Percentiles rank a stretch among this genome's conserved stretches.
Evolutionary conservation across 2,797 vertebrate genomes (phyloP).

Genomic region (Gymnoscopelus braueri): DNA sequence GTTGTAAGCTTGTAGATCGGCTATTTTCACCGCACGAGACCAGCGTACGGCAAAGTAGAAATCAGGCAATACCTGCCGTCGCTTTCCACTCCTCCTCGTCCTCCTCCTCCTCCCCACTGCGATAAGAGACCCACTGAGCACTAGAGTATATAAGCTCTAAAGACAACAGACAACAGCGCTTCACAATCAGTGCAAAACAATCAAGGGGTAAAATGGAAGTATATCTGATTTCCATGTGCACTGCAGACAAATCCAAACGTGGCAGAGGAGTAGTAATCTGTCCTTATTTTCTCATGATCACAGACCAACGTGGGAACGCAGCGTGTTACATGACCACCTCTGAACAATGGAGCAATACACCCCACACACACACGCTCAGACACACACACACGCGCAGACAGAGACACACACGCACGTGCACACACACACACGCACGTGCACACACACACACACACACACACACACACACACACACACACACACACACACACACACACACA

Average conservation of each 20-base stretch:
- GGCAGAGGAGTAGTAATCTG: constrained; percentile 63
- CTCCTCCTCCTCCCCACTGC: constrained; percentile 42
- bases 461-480: constrained; percentile 37
- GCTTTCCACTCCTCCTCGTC: constrained; percentile 10
- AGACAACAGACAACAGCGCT: constrained; percentile 47
- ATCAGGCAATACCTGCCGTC: too few relatives aligned
- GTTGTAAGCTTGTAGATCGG: too few relatives aligned
- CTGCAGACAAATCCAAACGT: constrained; percentile 37
- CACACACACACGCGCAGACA: constrained; percentile 6
- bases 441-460: neutral
- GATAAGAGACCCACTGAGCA: constrained; percentile 65
- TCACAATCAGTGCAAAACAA: constrained; percentile 47
- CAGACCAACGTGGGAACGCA: constrained; percentile 32
- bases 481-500: neutral
- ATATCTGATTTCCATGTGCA: constrained; percentile 47
- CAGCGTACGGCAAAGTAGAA: too few relatives aligned
- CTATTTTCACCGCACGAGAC: too few relatives aligned
- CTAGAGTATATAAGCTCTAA: constrained; percentile 39
- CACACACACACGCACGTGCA: constrained; percentile 31
- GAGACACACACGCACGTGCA: constrained; percentile 29
- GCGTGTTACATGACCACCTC: constrained; percentile 57
- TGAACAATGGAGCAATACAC: constrained; percentile 68
- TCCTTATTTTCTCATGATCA: constrained; percentile 61
- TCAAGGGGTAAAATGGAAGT: neutral
- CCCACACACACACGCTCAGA: neutral